Base-by-base conservation (phyloP, 2,113 vertebrate genomes). In the Perccottus glenii region DNA sequence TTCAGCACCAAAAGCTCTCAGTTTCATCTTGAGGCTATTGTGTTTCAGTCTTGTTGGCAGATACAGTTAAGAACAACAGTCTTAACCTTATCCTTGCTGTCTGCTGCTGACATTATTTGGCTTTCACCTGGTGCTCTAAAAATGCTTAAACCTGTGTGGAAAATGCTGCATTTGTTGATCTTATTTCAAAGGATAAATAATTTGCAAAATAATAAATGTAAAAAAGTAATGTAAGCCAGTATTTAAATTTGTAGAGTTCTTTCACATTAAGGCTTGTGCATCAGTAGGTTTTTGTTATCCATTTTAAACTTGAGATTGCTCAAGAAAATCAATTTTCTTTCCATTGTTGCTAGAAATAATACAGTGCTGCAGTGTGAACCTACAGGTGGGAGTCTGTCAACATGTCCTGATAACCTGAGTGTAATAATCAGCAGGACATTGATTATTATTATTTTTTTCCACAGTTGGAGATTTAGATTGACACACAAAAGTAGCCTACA, bases 381-480 rank as follows among this genome's bases (percentile, higher is more conserved):
- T 42, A 46, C 79, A 82, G 64, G 80, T 77, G 64, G 4, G 50
- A 68, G 61, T 66, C 63, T 78, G 80, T 78, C 60, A 81, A 72
- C 60, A 61, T 38, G 60, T 47, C 47, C 42, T 66, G 49, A 42
- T 10, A 53, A 67, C 70, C 61, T 48, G 11, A 47, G 33, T 43
- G 49, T 59, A 80, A 73, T 77, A 73, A 75, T 67, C 77, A 75
- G 64, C 61, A 62, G 66, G 56, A 46, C 5, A 58, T n/a, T 65
- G 72, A 77, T 27, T 52, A 73, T 76, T 27, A 65, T 58, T 19
- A 35, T 63, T 75, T 76, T 51, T 74, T 58, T 19, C 42, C 48
- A 43, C 59, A 43, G 43, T 71, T 56, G 43, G 60, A 43, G 46
- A 2, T 62, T 70, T n/a, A 49, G 56, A 70, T 46, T 42, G 44